A percentile compares a stretch with the other conserved stretches of the same genome.
These are phyloP conservation scores for Austrofundulus limnaeus DNA, from an alignment of 2,113 vertebrate genomes.

Conservation along the genomic window DNA sequence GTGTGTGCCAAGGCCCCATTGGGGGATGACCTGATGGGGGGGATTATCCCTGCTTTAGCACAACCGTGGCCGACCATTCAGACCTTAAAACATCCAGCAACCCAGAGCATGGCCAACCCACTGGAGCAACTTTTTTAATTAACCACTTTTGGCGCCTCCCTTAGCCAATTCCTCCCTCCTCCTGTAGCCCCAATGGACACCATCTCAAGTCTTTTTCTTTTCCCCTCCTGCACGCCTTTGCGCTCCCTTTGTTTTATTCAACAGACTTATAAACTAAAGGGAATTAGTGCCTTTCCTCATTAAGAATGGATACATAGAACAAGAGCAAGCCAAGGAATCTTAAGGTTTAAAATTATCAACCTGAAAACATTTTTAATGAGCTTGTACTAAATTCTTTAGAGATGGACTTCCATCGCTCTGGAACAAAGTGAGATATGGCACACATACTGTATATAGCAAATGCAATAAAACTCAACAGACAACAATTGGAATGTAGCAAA, in stretches of 20 bases:
- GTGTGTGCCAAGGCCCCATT: conserved; percentile 39
- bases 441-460: neutral
- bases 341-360: conserved; percentile 54
- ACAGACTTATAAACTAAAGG: conserved; percentile 59
- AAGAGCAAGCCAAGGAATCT: conserved; percentile 43
- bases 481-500: neutral
- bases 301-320: conserved; percentile 62
- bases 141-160: conserved; percentile 63
- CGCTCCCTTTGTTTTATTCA: conserved; percentile 72
- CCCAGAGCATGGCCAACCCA: conserved; percentile 40
- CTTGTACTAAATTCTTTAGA: conserved; percentile 15
- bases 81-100: conserved; percentile 49
- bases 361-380: conserved; percentile 62
- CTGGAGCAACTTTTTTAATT: conserved; percentile 72
- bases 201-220: conserved; percentile 33
- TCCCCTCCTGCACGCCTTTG: conserved; percentile 27
- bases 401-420: conserved; percentile 10
- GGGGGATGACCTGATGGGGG: conserved; percentile 54
- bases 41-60: conserved; percentile 72
- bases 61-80: conserved; percentile 46
- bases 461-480: neutral
- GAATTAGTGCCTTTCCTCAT: conserved; percentile 66
- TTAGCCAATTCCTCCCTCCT: conserved; percentile 24
- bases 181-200: conserved; percentile 42
- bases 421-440: conserved; percentile 14